Evolutionary conservation across 2,888 invertebrate genomes (phyloP).

Genomic region (Peribatodes rhomboidaria): DNA sequence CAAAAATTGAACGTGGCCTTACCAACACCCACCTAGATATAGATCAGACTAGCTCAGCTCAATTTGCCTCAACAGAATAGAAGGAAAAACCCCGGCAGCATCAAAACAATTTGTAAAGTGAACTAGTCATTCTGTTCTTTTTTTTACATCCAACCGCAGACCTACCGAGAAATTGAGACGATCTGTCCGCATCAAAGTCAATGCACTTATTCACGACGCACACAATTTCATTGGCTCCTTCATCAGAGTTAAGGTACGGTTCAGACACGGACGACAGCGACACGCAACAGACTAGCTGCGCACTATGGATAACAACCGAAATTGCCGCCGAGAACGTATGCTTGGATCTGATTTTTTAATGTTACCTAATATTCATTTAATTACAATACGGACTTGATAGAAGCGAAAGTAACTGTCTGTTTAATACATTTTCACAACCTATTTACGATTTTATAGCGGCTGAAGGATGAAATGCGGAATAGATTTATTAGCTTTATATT

Average conservation of each 20-base stretch:
- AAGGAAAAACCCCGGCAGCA: slow-evolving; percentile 14
- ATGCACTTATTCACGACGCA: slow-evolving; percentile 26
- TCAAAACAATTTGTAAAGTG: slow-evolving; percentile 15
- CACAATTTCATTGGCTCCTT: slow-evolving; percentile 14
- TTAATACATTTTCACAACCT: too few relatives aligned
- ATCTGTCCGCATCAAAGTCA: slow-evolving; percentile 27
- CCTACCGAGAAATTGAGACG: slow-evolving; percentile 28
- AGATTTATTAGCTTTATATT: too few relatives aligned
- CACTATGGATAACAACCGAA: too few relatives aligned
- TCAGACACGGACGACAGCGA: not conserved
- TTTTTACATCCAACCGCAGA: slow-evolving; percentile 21
- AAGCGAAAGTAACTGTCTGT: too few relatives aligned
- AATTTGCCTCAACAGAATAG: not conserved
- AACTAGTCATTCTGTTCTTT: slow-evolving; percentile 14
- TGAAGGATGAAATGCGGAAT: too few relatives aligned
- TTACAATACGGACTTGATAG: too few relatives aligned
- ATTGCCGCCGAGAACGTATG: too few relatives aligned
- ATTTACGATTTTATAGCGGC: too few relatives aligned
- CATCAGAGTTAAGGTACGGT: slow-evolving; percentile 17
- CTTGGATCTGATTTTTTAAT: too few relatives aligned
- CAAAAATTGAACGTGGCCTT: too few relatives aligned
- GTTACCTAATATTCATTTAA: too few relatives aligned
- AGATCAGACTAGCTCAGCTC: not conserved
- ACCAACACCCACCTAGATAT: not conserved
- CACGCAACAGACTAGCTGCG: not conserved